These are phyloP conservation scores for rat (Rattus norvegicus) DNA, from an alignment of 2,113 vertebrate species.

Conservation along the genomic window DNA sequence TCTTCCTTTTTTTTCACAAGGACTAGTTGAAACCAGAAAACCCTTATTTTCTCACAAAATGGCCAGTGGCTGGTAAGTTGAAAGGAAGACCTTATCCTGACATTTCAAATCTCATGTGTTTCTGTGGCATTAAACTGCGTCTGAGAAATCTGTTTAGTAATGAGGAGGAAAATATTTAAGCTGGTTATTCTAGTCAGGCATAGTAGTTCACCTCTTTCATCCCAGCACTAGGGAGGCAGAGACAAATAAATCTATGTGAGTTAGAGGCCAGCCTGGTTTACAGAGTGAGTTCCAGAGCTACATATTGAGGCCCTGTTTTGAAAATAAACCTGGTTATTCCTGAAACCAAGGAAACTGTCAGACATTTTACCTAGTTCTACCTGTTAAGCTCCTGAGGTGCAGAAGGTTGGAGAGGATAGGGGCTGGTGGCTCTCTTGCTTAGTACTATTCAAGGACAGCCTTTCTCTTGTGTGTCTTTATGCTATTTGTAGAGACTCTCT, in stretches of 20 bases:
- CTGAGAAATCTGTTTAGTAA: neutral
- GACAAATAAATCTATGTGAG: neutral
- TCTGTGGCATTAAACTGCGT: neutral
- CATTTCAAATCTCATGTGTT: neutral
- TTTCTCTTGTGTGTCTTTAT: neutral
- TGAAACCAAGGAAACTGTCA: neutral
- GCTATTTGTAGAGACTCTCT: neutral
- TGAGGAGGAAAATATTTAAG: neutral
- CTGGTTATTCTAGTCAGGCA: neutral
- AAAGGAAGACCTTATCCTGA: neutral
- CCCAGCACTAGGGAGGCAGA: neutral
- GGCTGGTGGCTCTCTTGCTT: neutral
- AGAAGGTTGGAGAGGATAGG: neutral
- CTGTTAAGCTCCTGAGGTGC: neutral
- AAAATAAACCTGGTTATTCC: slow-evolving; percentile 1
- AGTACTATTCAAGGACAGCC: neutral
- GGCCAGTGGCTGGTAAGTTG: neutral
- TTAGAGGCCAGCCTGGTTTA: neutral
- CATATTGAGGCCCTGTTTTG: neutral
- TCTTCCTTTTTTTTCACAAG: neutral
- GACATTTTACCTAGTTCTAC: neutral
- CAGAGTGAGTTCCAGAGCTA: neutral
- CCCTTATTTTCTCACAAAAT: neutral
- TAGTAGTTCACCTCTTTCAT: neutral
- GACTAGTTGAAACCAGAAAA: neutral